These are phyloP conservation scores for Chloroceryle inda DNA, from an alignment of 2,797 vertebrate genomes.

Conservation along the genomic window DNA sequence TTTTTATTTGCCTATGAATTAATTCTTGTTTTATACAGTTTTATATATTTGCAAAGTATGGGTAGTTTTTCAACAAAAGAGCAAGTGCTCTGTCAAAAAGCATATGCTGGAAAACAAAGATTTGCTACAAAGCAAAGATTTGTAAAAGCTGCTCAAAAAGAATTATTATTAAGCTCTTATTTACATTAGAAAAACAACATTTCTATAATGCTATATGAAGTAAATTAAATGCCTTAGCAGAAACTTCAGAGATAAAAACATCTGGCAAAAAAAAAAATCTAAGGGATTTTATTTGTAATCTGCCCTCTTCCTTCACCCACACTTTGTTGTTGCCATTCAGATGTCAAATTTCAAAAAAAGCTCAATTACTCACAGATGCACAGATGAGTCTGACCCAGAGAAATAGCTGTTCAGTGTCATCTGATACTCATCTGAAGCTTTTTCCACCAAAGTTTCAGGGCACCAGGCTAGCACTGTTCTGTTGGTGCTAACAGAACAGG, in stretches of 20 bases:
- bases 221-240: neutral
- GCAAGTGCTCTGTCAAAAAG: neutral
- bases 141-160: neutral
- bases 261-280: neutral
- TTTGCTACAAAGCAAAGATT: neutral
- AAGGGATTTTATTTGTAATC: neutral
- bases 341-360: neutral
- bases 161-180: neutral
- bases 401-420: neutral
- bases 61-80: neutral
- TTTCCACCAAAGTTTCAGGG: neutral
- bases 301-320: neutral
- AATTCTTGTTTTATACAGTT: neutral
- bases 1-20: neutral
- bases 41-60: neutral
- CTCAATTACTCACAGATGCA: neutral
- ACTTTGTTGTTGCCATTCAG: neutral
- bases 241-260: neutral
- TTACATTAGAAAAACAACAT: neutral
- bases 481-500: neutral
- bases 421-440: neutral
- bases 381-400: neutral
- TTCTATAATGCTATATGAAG: neutral
- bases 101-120: neutral
- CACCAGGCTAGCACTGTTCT: neutral